These are phyloP conservation scores for Synanthedon tipuliformis DNA, from an alignment of 2,888 invertebrate genomes.

Conservation along the genomic window DNA sequence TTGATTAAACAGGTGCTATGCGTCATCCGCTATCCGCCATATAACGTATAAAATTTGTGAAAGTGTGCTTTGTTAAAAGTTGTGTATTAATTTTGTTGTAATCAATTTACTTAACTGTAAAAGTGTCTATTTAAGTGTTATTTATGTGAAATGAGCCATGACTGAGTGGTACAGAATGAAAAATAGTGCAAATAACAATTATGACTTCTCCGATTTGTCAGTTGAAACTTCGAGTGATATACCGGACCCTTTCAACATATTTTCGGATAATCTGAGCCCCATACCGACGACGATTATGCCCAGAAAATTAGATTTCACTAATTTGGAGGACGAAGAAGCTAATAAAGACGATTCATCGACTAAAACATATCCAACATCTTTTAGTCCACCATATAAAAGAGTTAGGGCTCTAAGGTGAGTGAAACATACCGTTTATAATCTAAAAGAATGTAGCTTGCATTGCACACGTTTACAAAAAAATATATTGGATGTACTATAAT, in stretches of 20 bases:
- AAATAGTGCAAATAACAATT: slow-evolving; percentile 39
- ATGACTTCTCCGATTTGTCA: slow-evolving; percentile 67
- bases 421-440: no score
- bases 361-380: slow-evolving; percentile 36
- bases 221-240: slow-evolving; percentile 74
- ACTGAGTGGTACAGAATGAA: slow-evolving; percentile 62
- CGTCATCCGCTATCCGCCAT: slow-evolving; percentile 54
- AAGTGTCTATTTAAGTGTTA: slow-evolving; percentile 35
- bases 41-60: slow-evolving; percentile 50
- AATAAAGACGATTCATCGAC: slow-evolving; percentile 38
- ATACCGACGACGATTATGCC: slow-evolving; percentile 66
- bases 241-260: slow-evolving; percentile 71
- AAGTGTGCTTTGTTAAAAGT: slow-evolving; percentile 47
- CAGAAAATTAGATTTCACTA: slow-evolving; percentile 71
- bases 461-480: no score
- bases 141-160: slow-evolving; percentile 43
- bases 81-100: not conserved
- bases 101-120: slow-evolving; percentile 19
- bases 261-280: slow-evolving; percentile 71
- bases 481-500: no score
- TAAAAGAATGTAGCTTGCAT: no score
- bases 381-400: slow-evolving; percentile 70
- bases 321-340: slow-evolving; percentile 48
- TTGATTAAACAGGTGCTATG: slow-evolving; percentile 57
- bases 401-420: slow-evolving; percentile 69